Base-by-base conservation (phyloP, 1,140 invertebrate species). In the Heliconius eleuchia region DNA sequence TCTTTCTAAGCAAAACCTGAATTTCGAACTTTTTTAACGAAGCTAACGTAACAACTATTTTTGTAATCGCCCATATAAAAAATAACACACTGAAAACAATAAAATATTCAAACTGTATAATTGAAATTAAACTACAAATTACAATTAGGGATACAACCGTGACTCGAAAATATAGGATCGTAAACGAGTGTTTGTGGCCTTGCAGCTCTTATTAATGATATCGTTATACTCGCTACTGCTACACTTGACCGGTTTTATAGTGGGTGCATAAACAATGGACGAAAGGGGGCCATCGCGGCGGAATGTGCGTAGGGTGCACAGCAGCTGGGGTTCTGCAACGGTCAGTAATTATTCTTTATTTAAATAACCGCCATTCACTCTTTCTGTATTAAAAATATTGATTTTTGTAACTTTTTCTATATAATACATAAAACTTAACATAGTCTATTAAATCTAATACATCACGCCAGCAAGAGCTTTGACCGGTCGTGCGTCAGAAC, bases 401-500 rank as follows among this genome's bases (percentile, higher is more conserved):
- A 34, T 3, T 34, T 3, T 34, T 3, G 30, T 34, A 34, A 34
- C 30, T 3, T 34, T 34, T 34, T 34, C 3, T 34, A 34, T 34
- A 34, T 34, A 23, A 23, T 23, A 30, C 2, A 30, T 30, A 30
- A 0, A 30, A 30, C 1, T 42, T 76, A 76, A 70, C 13, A 76
- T 60, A 60, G 46, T 71, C 11, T 70, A 70, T 70, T 34, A 70
- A 76, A 70, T 60, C 42, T 66, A 78, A 50, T 52, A 74, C 72
- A 73, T 39, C 39, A 70, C 77, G 77, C 71, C 60, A 27, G 60
- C 60, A 71, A 66, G 78, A 79, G 46, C 78, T 79, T 79, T 79
- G 78, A 79, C 78, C 70, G 78, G 37, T 57, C 74, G 74, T 80
- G 78, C 78, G 78, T 80, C 78, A 80, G 52, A 27, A 18, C 66